Conservation (phyloP, 2,888 invertebrate species). For the Oeneis ivallda region DNA sequence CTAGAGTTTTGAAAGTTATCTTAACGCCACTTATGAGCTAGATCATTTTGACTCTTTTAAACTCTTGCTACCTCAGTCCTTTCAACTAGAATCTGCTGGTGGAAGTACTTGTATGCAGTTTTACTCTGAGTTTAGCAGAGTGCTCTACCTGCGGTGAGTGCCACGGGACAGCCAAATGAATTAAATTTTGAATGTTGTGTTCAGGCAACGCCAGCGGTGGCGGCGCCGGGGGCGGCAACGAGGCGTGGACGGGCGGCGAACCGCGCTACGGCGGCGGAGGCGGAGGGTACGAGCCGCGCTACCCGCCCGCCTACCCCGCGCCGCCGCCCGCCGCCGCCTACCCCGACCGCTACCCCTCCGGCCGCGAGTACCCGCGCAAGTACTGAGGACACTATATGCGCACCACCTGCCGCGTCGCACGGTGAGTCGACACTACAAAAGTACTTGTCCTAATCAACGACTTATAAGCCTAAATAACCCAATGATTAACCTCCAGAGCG, state of each 20-base stretch:
- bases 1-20: too few species aligned
- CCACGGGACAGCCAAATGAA: too few species aligned
- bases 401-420: not conserved
- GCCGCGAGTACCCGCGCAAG: constrained; percentile 38
- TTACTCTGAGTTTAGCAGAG: too few species aligned
- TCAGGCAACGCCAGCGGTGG: constrained; percentile 29
- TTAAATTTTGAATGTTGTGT: not conserved
- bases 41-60: too few species aligned
- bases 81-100: too few species aligned
- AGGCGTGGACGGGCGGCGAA: constrained; percentile 59
- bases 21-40: too few species aligned
- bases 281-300: constrained; percentile 64
- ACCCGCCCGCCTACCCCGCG: constrained; percentile 69
- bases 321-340: constrained; percentile 75
- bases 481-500: too few species aligned
- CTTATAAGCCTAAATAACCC: too few species aligned
- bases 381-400: constrained; percentile 23
- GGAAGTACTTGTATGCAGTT: too few species aligned
- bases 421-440: not conserved
- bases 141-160: too few species aligned
- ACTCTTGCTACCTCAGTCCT: too few species aligned
- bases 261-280: constrained; percentile 58
- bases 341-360: constrained; percentile 68
- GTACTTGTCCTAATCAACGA: too few species aligned
- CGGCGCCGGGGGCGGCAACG: constrained; percentile 50